Base-by-base conservation (phyloP, 2,888 invertebrate species). In the Drosophila atripex region DNA sequence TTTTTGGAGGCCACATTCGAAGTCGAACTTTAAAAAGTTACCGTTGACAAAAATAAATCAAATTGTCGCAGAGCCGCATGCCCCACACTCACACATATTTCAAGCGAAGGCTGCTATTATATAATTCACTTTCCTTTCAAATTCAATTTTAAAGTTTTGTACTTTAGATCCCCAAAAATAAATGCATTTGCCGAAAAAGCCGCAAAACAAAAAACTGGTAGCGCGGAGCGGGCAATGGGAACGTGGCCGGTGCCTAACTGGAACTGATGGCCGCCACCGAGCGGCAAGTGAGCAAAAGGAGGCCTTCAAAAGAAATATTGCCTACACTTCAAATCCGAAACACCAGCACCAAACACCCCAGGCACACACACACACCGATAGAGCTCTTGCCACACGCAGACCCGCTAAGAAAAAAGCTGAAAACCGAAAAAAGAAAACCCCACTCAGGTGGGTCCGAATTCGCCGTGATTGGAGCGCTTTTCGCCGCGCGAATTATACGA, bases 171-270 rank as follows among this genome's bases (percentile, higher is more conserved):
- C 35, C 11, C n/a, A 51, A 64, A 25, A 38, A 35, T 52, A 45
- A 45, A 30, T 23, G 41, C 41, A 66, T 35, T 52, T 45, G 52
- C 52, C 23, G 21, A 66, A 46, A 64, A 64, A 65, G 66, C 64
- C 64, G 64, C 64, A 66, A 53, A 65, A 64, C 35, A 53, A 53
- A 53, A 64, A 25, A 49, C 30, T 64, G 52, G 45, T n/a, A 66
- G 16, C 45, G 66, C 66, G 28, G 23, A 58, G 57, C 55, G 30
- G 28, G 47, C 49, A 28, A 38, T 45, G 66, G 53, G 18, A 66
- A 65, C 64, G 66, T 53, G 66, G 66, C 66, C 64, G 66, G 66
- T 64, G 64, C 66, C 64, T 65, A 66, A 64, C 66, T 64, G 45
- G 53, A 65, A 64, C 64, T 64, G 64, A 52, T 66, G 66, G 66